These are phyloP conservation scores for Lethenteron reissneri DNA, from an alignment of 2,113 vertebrate genomes.

Conservation along the genomic window DNA sequence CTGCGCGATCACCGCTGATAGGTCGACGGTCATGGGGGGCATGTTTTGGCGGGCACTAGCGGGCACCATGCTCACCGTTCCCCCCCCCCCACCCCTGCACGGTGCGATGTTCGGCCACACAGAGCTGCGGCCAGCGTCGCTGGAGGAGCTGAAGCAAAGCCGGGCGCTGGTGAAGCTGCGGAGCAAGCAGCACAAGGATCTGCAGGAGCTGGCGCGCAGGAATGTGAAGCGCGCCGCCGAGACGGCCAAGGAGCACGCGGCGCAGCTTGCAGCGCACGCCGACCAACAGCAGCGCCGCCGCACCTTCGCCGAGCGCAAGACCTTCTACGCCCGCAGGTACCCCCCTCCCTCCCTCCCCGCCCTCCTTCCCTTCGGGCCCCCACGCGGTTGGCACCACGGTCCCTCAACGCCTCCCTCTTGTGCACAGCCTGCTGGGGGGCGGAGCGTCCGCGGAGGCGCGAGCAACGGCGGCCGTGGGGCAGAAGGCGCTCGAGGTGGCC, in stretches of 20 bases:
- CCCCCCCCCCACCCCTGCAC: too few species aligned
- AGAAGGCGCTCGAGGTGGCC: conserved; percentile 38
- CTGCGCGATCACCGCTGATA: too few species aligned
- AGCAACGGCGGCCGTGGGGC: conserved; percentile 17
- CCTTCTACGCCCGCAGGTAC: not conserved
- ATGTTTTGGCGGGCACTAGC: too few species aligned
- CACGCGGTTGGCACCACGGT: not conserved
- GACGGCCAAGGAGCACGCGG: conserved; percentile 38
- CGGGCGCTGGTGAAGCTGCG: conserved; percentile 52
- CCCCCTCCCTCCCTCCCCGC: not conserved
- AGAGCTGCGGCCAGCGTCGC: conserved; percentile 43
- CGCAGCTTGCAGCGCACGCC: conserved; percentile 18
- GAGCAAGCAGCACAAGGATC: conserved; percentile 64
- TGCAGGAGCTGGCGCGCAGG: conserved; percentile 50
- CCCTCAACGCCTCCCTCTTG: too few species aligned
- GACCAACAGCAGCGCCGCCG: conserved; percentile 10
- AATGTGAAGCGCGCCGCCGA: conserved; percentile 47
- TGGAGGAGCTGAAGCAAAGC: conserved; percentile 46
- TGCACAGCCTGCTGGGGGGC: not conserved
- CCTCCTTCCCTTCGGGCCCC: not conserved
- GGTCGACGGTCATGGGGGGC: too few species aligned
- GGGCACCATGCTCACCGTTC: too few species aligned
- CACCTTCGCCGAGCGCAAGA: conserved; percentile 8
- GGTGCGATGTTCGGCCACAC: not conserved
- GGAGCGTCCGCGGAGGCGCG: too few species aligned